Conservation (phyloP, 1,140 invertebrate species). For the Drosophila parvula region DNA sequence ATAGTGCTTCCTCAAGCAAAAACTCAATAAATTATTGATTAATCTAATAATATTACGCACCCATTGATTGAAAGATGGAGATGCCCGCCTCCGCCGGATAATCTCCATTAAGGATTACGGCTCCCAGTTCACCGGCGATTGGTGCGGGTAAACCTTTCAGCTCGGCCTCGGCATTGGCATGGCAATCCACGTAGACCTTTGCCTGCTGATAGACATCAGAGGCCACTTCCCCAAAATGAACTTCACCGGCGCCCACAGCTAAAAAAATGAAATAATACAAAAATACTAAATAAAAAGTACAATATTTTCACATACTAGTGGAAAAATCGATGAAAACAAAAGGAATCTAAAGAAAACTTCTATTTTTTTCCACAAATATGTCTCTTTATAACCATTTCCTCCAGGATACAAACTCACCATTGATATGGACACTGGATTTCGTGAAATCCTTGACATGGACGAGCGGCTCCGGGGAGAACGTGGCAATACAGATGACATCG, state of each 20-base stretch:
- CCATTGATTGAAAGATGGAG: slow-evolving; percentile 74
- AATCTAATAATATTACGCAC: slow-evolving; percentile 8
- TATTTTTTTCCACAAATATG: background rate
- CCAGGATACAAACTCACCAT: slow-evolving; percentile 37
- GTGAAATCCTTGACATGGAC: slow-evolving; percentile 33
- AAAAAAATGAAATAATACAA: background rate
- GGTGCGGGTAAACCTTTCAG: slow-evolving; percentile 65
- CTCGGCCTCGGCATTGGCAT: slow-evolving; percentile 79
- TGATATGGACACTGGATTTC: slow-evolving; percentile 57
- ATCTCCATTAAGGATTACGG: slow-evolving; percentile 61
- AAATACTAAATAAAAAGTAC: background rate
- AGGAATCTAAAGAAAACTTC: background rate
- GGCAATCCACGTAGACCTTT: slow-evolving; percentile 83
- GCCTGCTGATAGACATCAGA: slow-evolving; percentile 76
- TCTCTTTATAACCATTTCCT: background rate
- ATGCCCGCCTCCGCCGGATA: slow-evolving; percentile 18
- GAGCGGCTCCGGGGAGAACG: slow-evolving; percentile 45
- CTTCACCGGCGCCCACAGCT: slow-evolving; percentile 84
- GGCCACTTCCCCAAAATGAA: slow-evolving; percentile 82
- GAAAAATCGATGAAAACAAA: background rate
- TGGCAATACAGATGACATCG: slow-evolving; percentile 71
- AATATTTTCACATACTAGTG: background rate
- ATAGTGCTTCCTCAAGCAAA: no score
- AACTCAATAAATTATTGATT: no score
- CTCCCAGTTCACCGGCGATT: slow-evolving; percentile 83